Evolutionary conservation across 1,140 invertebrate genomes (phyloP), one percentile per base, ranked within the genome.

Genomic region (Bathynomus jamesi): DNA sequence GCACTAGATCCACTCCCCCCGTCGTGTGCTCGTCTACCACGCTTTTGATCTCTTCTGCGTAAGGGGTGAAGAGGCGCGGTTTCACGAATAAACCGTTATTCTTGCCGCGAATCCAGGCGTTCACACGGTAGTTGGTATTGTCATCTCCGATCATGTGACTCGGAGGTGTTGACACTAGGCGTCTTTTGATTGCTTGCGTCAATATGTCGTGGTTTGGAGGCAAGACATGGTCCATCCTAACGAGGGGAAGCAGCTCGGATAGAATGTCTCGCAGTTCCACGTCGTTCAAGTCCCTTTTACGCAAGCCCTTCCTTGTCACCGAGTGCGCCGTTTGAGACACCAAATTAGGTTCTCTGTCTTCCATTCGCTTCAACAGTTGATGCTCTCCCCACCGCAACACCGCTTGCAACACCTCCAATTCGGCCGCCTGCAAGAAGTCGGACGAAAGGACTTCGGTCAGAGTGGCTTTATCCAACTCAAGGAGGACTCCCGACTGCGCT

Each of bases 371-470:
- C 28, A 91, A 87, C 30, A 93, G 84, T 75, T 92, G 89, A 78
- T 93, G 88, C 83, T 96, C 94, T 29, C 92, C 94, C 93, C 94
- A 96, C 80, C 92, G 92, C 13, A 96, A 83, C 61, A 95, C 89
- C 61, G 92, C 91, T 77, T 92, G 87, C 68, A 96, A 82, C 0
- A 95, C 88, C 82, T 96, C 93, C 72, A 94, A 82, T 82, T 96
- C 94, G 78, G 90, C 90, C 5, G 94, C 92, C 83, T 96, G 93
- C 74, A 96, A 83, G 82, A 96, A 96, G 80, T 95, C 91, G 79
- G 92, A 95, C 69, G 89, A 87, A 25, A 97, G 83, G 28, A 90
- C 91, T 76, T 92, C 89, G 13, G 88, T 85, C 24, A 97, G 83
- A 79, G 95, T 91, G 0, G 83, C 80, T 78, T 91, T 91, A 79